phyloP scores from a whole-genome alignment of 2,113 vertebrate genomes.

The Ciconia stormi region DNA sequence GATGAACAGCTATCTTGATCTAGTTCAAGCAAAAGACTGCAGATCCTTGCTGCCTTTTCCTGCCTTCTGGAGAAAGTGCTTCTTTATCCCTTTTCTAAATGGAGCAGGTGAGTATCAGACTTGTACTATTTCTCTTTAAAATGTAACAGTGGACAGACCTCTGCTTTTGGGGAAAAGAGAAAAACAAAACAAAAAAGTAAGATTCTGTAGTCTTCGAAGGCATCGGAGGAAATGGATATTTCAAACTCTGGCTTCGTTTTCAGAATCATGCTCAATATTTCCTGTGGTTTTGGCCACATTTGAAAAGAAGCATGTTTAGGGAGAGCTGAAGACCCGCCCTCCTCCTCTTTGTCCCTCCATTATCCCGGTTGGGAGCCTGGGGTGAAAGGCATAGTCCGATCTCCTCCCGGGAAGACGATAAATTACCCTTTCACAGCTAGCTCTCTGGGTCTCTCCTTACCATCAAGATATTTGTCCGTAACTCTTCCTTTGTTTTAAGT shows the following conservation, averaged over 20 bases:
- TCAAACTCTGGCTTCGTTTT: not conserved
- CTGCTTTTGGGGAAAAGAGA: not conserved
- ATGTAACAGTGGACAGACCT: not conserved
- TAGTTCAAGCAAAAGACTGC: not conserved
- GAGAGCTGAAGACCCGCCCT: not conserved
- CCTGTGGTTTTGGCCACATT: not conserved
- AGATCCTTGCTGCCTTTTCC: not conserved
- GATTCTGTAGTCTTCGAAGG: not conserved
- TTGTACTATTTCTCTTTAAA: not conserved
- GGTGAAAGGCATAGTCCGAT: not conserved
- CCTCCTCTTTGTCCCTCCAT: not conserved
- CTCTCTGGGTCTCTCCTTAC: not conserved
- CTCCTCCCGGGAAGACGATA: not conserved
- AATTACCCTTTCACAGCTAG: not conserved
- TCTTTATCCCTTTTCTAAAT: not conserved
- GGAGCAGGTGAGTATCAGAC: not conserved
- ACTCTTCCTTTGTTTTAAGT: not conserved
- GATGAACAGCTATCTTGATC: not conserved
- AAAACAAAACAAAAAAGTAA: not conserved
- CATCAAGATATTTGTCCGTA: not conserved
- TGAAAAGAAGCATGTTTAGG: not conserved
- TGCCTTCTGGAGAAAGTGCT: not conserved
- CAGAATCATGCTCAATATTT: not conserved
- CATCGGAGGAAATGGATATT: not conserved
- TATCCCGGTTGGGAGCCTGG: not conserved